phyloP scores from a whole-genome alignment of 1,140 invertebrate genomes.

The Melitaea cinxia region DNA sequence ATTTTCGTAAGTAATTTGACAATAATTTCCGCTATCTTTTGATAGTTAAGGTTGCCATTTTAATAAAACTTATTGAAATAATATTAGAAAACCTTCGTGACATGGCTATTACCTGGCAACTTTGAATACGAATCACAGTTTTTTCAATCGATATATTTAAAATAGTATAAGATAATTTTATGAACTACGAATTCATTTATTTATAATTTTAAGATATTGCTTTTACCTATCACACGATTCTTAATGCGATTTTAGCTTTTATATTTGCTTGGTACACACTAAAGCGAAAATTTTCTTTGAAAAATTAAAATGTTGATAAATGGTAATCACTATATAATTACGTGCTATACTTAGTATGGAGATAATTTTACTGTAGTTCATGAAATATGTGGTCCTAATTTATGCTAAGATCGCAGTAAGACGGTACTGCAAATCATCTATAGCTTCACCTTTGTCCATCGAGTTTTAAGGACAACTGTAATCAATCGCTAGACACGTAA shows the following conservation, averaged over 20 bases:
- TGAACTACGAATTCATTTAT: not conserved
- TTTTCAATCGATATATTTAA: not conserved
- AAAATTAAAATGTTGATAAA: not conserved
- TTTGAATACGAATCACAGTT: constrained; percentile 1
- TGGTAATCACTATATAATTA: constrained; percentile 4
- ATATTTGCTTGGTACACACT: not conserved
- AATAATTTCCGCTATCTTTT: not conserved
- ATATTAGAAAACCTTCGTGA: not conserved
- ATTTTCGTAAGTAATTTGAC: not conserved
- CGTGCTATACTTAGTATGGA: not conserved
- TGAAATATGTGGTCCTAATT: not conserved
- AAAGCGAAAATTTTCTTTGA: not conserved
- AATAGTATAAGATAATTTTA: not conserved
- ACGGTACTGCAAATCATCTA: constrained; percentile 48
- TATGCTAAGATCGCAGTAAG: constrained; percentile 17
- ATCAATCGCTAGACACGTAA: constrained; percentile 57
- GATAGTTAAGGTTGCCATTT: not conserved
- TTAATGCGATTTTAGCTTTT: not conserved
- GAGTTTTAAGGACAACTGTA: constrained; percentile 25
- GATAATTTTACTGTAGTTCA: not conserved
- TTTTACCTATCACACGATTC: not conserved
- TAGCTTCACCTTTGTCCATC: constrained; percentile 28
- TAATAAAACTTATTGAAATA: not conserved
- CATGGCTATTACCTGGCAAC: not conserved
- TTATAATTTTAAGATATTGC: not conserved